Base-by-base conservation (phyloP, 2,888 invertebrate species). In the Drosophila leonis region DNA sequence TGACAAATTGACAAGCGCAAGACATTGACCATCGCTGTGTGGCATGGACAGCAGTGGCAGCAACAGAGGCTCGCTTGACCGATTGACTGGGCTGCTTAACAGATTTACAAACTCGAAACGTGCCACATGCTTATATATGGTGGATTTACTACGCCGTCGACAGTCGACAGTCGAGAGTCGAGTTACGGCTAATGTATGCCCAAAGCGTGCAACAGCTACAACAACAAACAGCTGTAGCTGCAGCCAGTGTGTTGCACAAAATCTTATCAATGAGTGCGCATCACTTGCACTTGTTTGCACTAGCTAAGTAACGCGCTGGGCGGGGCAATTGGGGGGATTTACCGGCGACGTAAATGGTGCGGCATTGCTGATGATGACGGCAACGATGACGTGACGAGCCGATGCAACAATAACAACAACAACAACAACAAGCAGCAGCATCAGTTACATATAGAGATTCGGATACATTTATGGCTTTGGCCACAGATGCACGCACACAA, bases 251-350 rank as follows among this genome's bases (percentile, higher is more conserved):
- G 86, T 74, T 75, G 88, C 82, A 80, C 77, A 84, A 87, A 88
- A 86, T 85, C 90, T 85, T 85, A 85, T 85, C 85, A 85, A 85
- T 85, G 85, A 85, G 84, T 90, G 84, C 83, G 90, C 83, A 87
- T 87, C 88, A 88, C 88, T 90, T 90, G 90, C 88, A 88, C 88
- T 88, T 89, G 88, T 88, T 86, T 86, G 87, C 72, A 67, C 65
- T 72, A 65, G 75, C 84, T 67, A 68, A 68, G 56, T 67, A 67
- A 66, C 57, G 12, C 13, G 33, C 20, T 2, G 46, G 27, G 31
- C 18, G 27, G 49, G 49, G 31, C 13, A 1, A 33, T 18, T n/a
- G 35, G 29, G 52, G 24, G 78, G 69, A 78, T 68, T 78, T 75
- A 75, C 85, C 83, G 80, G 66, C 77, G 59, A 87, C 89, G 60